Evolutionary conservation across 2,888 invertebrate genomes (phyloP), one percentile per base, ranked within the genome.

Genomic region (Acleris cristana): DNA sequence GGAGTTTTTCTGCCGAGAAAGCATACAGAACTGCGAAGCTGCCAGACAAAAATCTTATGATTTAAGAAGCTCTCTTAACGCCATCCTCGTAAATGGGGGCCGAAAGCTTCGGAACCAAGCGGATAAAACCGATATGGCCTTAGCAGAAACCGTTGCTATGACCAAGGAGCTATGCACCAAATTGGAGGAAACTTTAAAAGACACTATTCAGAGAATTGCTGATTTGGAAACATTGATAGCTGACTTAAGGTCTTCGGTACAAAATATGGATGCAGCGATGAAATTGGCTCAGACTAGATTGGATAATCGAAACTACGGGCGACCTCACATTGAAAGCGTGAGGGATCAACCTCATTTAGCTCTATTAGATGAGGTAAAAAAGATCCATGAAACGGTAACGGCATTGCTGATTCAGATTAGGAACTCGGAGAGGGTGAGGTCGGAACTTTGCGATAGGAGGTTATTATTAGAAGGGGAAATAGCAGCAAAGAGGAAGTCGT

Each of bases 201-300:
- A 95, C 94, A 95, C 96, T 8, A 89, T 97, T 23, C 94, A 95
- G 76, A 95, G 95, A 77, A 93, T 97, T 62, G 96, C 96, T 0
- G 95, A 96, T 65, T 95, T 96, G 62, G 98, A 98, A 86, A 93
- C 87, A 49, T 92, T 97, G 61, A 96, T 97, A 68, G 94, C 94
- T 5, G 93, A 95, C 73, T 87, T 98, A 48, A 94, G 95, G 73
- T 89, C 90, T 52, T 95, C 96, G 0, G 93, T 97, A 12, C 93
- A 95, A 68, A 95, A 95, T 78, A 95, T 98, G 88, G 97, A 98
- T 81, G 94, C 95, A 18, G 95, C 97, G 3, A 95, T 98, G 95
- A 98, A 98, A 84, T 95, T 97, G 54, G 97, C 97, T 0, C 98
- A 98, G 85, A 97, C 98, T 0, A 94, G 98, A 69, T 93, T 98